Evolutionary conservation across 2,797 vertebrate species (phyloP), one percentile per base, ranked within the genome.

Genomic region (Nyctibius grandis): DNA sequence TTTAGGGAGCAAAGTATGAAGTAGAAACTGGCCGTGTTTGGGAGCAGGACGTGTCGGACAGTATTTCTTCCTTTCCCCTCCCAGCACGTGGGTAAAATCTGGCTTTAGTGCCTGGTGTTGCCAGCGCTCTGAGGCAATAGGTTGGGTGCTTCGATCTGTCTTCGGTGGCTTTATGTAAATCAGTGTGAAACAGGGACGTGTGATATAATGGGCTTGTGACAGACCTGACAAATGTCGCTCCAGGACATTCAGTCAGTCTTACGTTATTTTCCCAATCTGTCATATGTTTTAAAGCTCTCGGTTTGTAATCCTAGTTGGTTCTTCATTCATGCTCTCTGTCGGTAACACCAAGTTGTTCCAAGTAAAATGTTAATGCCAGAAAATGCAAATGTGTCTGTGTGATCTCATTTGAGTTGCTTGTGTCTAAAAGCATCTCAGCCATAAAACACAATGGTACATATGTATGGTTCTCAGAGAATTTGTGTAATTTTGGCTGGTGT

Each of bases 91-190:
- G 44, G 26, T 36, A 7, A 20, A 26, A 44, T 3, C 23, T 33
- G 34, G 40, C 18, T 15, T 15, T 21, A 8, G n/a, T 5, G n/a
- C 14, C 25, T 5, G 81, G 33, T 1, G 1, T 12, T 12, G 20
- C 10, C 7, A 3, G 50, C 1, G 12, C 48, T 11, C 1, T 6
- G 2, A 6, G 48, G 36, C 36, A 6, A 5, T 20, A 9, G 36
- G 29, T 4, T 15, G 60, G 40, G 20, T 14, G 9, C 40, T 11
- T 26, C 0, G 4, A 3, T 20, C 44, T 42, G 22, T 18, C 45
- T 53, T 11, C 31, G 33, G 0, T 51, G 68, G 26, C 5, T 64
- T 48, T 25, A 3, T 47, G 45, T 25, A 21, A 70, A 19, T 48
- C 7, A 29, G 11, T 0, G 2, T 29, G 50, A 13, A 33, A 8